Conservation (phyloP, 1,140 invertebrate species). For the Listronotus oregonensis region DNA sequence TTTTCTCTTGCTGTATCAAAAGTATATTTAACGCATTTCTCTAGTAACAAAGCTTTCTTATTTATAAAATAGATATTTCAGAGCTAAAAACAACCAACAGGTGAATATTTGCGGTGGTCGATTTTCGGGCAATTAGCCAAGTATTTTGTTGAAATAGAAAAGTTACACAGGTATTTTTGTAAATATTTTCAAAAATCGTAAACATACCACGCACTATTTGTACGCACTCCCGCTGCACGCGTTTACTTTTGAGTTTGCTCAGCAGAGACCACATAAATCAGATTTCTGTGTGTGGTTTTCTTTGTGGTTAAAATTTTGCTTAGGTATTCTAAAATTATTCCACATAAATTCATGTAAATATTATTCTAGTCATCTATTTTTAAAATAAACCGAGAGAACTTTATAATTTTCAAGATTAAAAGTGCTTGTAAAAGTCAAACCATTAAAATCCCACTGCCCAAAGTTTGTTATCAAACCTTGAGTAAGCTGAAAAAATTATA, state of each 20-base stretch:
- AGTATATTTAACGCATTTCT: background rate
- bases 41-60: background rate
- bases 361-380: background rate
- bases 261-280: background rate
- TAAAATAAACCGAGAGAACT: too few relatives aligned
- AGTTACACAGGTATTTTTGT: background rate
- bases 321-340: background rate
- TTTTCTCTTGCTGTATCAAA: too few relatives aligned
- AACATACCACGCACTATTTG: conserved; percentile 2
- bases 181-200: background rate
- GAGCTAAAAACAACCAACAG: conserved; percentile 3
- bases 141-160: conserved; percentile 1
- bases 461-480: conserved; percentile 2
- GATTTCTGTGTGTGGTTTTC: background rate
- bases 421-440: too few relatives aligned
- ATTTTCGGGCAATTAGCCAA: conserved; percentile 12
- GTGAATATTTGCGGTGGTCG: conserved; percentile 6
- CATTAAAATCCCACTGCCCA: background rate
- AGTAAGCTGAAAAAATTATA: background rate
- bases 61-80: background rate
- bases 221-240: conserved; percentile 2
- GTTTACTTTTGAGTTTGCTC: background rate
- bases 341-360: background rate
- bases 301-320: background rate
- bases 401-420: too few relatives aligned